These are phyloP conservation scores for Pegoplata infirma DNA, from an alignment of 2,888 invertebrate species.

Conservation along the genomic window DNA sequence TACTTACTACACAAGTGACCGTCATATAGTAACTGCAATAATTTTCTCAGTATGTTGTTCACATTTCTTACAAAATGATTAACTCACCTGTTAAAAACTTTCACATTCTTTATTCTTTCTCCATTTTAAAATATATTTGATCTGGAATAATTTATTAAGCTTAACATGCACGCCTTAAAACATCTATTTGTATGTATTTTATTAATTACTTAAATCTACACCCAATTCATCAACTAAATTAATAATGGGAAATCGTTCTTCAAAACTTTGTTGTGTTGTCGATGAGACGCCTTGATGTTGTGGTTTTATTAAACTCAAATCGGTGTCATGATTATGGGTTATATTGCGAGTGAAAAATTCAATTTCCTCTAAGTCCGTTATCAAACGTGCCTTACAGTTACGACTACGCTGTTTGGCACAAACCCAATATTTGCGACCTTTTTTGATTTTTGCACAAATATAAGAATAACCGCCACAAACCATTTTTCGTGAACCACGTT, in stretches of 20 bases:
- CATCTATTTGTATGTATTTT: neutral
- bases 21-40: too few species aligned
- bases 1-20: too few species aligned
- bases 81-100: neutral
- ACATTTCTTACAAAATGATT: too few species aligned
- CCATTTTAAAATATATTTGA: neutral
- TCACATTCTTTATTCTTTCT: neutral
- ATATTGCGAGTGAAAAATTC: constrained; percentile 70
- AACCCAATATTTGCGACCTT: constrained; percentile 73
- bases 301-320: neutral
- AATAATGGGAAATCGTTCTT: too few species aligned
- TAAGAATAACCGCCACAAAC: constrained; percentile 70
- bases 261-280: neutral
- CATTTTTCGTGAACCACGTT: constrained; percentile 73
- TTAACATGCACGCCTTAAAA: neutral
- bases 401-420: constrained; percentile 73
- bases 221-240: constrained; percentile 1
- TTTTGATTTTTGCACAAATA: constrained; percentile 71
- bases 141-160: neutral
- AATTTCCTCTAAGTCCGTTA: constrained; percentile 69
- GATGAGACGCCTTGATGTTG: neutral
- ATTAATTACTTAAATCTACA: neutral
- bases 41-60: too few species aligned
- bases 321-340: constrained; percentile 69
- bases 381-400: constrained; percentile 73